Evolutionary conservation across 2,888 invertebrate species (phyloP).

Genomic region (Enchytraeus crypticus): DNA sequence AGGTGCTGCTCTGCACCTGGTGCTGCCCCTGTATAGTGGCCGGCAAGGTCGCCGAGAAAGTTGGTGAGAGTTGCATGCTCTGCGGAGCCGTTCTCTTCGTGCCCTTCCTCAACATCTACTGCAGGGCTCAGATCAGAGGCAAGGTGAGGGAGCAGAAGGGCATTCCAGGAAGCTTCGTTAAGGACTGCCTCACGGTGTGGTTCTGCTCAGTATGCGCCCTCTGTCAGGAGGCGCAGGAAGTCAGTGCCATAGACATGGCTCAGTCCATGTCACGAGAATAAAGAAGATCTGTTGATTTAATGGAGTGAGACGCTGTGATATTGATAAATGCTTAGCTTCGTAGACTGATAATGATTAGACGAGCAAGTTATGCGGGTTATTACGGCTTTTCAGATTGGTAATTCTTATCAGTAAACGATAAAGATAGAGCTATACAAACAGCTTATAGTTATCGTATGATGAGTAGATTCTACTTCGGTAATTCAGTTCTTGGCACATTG

Average conservation of each 20-base stretch:
- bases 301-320: no score
- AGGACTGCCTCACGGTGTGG: conserved; percentile 32
- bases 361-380: no score
- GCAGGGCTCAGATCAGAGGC: neutral
- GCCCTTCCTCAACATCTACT: conserved; percentile 4
- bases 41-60: conserved; percentile 37
- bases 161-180: conserved; percentile 32
- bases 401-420: no score
- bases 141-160: conserved; percentile 34
- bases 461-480: no score
- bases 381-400: no score
- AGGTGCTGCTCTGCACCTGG: conserved; percentile 29
- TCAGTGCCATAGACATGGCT: conserved; percentile 4
- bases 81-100: conserved; percentile 27
- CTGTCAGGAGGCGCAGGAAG: conserved; percentile 31
- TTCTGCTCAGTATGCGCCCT: conserved; percentile 36
- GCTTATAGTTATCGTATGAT: no score
- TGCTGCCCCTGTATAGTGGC: conserved; percentile 42
- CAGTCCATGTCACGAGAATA: no score
- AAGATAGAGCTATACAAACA: no score
- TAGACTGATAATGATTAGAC: no score
- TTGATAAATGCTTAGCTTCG: no score
- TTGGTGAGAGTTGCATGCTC: conserved; percentile 40
- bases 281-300: no score
- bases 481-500: no score